Percentiles rank a stretch among this genome's conserved stretches.
Evolutionary conservation across 2,797 vertebrate genomes (phyloP).

Genomic region (Lithobates sylvaticus): DNA sequence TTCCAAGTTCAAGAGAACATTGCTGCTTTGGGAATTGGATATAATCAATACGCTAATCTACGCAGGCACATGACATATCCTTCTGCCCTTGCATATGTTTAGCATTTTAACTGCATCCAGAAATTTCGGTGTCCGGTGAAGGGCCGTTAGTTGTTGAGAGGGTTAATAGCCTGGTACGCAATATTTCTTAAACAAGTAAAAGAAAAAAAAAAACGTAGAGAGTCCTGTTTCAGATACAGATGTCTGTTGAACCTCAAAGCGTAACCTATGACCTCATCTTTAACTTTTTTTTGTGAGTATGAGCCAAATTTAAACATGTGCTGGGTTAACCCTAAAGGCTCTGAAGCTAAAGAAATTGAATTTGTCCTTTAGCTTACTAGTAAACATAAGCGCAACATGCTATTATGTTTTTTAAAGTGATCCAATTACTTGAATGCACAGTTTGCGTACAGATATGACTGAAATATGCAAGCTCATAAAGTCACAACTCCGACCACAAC

Average conservation of each 20-base stretch:
- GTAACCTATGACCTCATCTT: constrained; percentile 60
- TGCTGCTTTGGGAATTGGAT: constrained; percentile 43
- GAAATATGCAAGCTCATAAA: not conserved
- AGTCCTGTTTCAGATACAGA: constrained; percentile 59
- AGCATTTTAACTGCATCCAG: constrained; percentile 2
- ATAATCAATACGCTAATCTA: constrained; percentile 40
- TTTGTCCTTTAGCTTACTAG: not conserved
- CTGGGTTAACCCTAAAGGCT: constrained; percentile 39
- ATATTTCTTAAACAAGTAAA: constrained; percentile 38
- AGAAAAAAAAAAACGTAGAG: constrained; percentile 1
- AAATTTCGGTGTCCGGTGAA: constrained; percentile 9
- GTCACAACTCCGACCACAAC: not conserved
- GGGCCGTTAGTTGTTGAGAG: not conserved
- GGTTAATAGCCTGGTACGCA: constrained; percentile 49
- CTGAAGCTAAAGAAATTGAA: not conserved
- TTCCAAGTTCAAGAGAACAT: constrained; percentile 46
- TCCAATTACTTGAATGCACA: not conserved
- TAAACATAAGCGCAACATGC: not conserved
- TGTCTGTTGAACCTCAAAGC: constrained; percentile 62
- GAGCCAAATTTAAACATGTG: constrained; percentile 57
- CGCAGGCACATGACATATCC: constrained; percentile 40
- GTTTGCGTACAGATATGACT: not conserved
- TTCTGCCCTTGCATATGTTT: constrained; percentile 38
- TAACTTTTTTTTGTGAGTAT: constrained; percentile 46
- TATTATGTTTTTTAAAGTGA: not conserved